Evolutionary conservation across 1,140 invertebrate species (phyloP), one percentile per base, ranked within the genome.

Genomic region (Xylocopa sonorina): DNA sequence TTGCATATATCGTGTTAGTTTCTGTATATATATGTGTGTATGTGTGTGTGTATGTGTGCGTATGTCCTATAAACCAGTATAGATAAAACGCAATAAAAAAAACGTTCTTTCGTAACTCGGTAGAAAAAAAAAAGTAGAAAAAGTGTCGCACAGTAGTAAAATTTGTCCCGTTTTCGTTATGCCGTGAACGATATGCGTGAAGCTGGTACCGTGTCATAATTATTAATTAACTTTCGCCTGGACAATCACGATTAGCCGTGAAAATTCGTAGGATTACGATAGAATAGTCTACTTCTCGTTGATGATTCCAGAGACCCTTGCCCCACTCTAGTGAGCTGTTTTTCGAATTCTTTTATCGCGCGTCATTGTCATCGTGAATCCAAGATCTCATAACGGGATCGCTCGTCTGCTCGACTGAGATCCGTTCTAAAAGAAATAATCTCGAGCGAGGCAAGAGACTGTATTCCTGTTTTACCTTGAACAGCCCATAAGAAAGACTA

Each of bases 221-320:
- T 62, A 50, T 60, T 64, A 38, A 88, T 90, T 87, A 90, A 86
- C 90, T 91, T 90, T 91, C 90, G 90, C 90, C 85, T 87, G 89
- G 86, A 82, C 84, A 88, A 87, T 64, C 63, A 57, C 66, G 53
- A 81, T 79, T 27, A 27, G 43, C 75, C 64, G 64, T 58, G 29
- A 50, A 51, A 51, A 48, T 14, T 75, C 14, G 4, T 43, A 60
- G 21, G 18, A 10, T 58, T 24, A 16, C 67, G 16, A 27, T 66
- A 66, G 27, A 66, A 34, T 7, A 10, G 7, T 46, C n/a, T 27
- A 63, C 6, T 46, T 18, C 16, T 18, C 16, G 32, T 24, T 1
- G 10, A 41, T 29, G 53, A 43, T 24, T 18, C 3, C 24, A 21
- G 2, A 57, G 41, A 57, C 51, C 64, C 51, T 76, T 55, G 41